Evolutionary conservation across 23 tunicate genomes (phyloP).

Genomic region (Ascidia mentula): DNA sequence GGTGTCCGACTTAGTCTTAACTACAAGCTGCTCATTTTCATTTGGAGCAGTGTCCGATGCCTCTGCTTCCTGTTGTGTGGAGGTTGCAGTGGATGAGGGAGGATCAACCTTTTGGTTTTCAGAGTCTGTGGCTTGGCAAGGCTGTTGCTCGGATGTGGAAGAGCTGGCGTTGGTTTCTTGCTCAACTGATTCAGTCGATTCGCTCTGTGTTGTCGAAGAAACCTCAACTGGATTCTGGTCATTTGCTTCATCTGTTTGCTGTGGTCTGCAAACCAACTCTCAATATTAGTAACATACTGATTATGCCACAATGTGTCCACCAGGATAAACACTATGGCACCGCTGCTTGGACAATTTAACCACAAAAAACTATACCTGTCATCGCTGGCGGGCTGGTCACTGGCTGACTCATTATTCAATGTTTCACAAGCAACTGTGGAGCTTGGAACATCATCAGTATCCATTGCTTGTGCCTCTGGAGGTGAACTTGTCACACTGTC

Average conservation of each 20-base stretch:
- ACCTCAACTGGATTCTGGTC: background rate
- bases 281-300: background rate
- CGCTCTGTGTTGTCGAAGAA: background rate
- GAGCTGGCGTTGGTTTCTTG: background rate
- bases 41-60: constrained; percentile 4
- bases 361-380: background rate
- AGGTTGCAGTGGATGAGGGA: background rate
- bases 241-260: background rate
- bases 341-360: background rate
- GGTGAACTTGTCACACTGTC: constrained; percentile 4
- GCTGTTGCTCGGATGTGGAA: background rate
- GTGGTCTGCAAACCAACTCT: background rate
- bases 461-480: constrained; percentile 3
- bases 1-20: background rate
- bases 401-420: background rate
- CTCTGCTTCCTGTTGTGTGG: background rate
- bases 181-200: background rate
- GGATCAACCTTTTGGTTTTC: background rate
- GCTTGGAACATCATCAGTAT: constrained; percentile 8
- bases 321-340: no score
- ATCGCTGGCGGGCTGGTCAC: background rate
- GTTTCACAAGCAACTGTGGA: background rate
- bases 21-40: background rate
- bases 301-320: no score
- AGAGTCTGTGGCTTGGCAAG: constrained; percentile 17